Evolutionary conservation across 2,113 vertebrate species (phyloP).

Genomic region (Ciconia stormi): DNA sequence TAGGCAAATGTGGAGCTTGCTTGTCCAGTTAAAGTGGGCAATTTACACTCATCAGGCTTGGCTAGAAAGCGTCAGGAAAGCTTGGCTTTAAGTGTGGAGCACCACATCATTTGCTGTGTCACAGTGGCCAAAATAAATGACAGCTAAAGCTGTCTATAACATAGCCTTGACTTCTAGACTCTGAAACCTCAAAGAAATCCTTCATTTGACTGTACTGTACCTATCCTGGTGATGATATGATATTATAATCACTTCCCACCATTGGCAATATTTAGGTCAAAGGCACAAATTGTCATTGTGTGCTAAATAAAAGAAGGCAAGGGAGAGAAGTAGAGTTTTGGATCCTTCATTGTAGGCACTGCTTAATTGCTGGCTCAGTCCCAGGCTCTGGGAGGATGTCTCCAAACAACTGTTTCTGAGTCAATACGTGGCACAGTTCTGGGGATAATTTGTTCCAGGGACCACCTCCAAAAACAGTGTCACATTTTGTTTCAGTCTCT

Average conservation of each 20-base stretch:
- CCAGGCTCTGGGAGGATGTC: background rate
- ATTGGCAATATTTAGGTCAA: background rate
- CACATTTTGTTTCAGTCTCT: constrained; percentile 5
- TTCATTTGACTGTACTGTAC: background rate
- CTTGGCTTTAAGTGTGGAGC: background rate
- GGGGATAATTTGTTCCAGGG: constrained; percentile 17
- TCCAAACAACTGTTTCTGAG: constrained; percentile 24
- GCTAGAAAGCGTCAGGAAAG: constrained; percentile 1
- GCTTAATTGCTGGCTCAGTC: background rate
- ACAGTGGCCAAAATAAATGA: constrained; percentile 16
- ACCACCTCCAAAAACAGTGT: background rate
- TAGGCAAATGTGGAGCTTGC: background rate
- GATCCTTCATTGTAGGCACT: background rate
- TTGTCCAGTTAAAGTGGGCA: background rate
- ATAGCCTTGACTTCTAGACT: background rate
- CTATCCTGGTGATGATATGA: background rate
- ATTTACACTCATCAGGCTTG: background rate
- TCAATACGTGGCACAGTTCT: background rate
- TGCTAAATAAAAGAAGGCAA: background rate
- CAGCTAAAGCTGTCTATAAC: background rate
- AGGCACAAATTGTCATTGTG: background rate
- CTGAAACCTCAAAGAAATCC: constrained; percentile 5
- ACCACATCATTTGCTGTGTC: background rate
- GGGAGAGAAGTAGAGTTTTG: background rate
- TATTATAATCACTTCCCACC: background rate